Conservation (phyloP, 2,113 vertebrate species). For the Myrmecophaga tridactyla region DNA sequence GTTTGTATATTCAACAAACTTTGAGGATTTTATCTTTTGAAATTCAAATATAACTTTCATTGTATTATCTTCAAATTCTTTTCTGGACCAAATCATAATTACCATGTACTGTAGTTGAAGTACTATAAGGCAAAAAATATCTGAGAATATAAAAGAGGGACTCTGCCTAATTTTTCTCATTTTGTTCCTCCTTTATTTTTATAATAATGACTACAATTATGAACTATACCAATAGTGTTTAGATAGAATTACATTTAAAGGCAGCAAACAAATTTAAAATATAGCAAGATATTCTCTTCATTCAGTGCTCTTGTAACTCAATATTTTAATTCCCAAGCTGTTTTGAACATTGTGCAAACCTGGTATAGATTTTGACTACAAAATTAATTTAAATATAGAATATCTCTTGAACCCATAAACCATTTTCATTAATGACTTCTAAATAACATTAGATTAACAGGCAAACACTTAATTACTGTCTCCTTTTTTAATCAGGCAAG, state of each 20-base stretch:
- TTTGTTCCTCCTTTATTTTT: conserved; percentile 46
- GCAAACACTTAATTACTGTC: conserved; percentile 76
- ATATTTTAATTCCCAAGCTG: background rate
- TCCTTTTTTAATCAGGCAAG: conserved; percentile 66
- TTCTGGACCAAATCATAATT: background rate
- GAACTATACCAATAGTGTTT: conserved; percentile 33
- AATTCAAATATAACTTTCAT: background rate
- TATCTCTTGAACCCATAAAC: conserved; percentile 62
- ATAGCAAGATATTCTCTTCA: background rate
- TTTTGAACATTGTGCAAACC: conserved; percentile 42
- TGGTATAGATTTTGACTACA: conserved; percentile 47
- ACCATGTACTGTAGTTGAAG: background rate
- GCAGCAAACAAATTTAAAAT: conserved; percentile 35
- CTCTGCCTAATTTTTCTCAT: background rate
- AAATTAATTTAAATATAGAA: conserved; percentile 71
- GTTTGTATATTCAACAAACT: background rate
- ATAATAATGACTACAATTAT: conserved; percentile 21
- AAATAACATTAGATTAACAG: conserved; percentile 76
- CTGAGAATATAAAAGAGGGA: background rate
- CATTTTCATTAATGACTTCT: conserved; percentile 73
- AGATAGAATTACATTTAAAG: conserved; percentile 51
- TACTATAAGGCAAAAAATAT: conserved; percentile 5
- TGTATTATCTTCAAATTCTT: background rate
- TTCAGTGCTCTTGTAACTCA: background rate
- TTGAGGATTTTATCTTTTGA: background rate